Base-by-base conservation (phyloP, 2,797 vertebrate genomes). In the Sebastes oblongus region DNA sequence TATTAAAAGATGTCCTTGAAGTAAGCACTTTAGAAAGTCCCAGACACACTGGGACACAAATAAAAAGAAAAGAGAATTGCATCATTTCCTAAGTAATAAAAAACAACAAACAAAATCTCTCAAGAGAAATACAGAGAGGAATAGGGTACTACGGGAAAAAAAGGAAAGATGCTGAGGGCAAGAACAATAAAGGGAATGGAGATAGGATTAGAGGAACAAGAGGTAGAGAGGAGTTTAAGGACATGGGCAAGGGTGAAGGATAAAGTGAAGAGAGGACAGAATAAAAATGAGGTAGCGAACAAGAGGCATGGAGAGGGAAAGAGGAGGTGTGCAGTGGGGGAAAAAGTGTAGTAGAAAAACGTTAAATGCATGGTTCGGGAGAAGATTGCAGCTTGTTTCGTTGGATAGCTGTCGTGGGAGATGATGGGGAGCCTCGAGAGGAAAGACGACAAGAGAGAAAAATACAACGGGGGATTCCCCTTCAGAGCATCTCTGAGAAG, bases 311-410 rank as follows among this genome's bases (percentile, higher is more conserved):
- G 27, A 50, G n/a, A 29, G 46, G 27, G 32, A 75, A 68, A 56
- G 64, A 69, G 29, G 56, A 59, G 5, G 56, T 9, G 30, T 36
- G 54, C 0, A 67, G 39, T 6, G 46, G 22, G 29, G 54, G 24
- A 34, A 69, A 9, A 12, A 4, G 12, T 6, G 18, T 32, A 50
- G 25, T 18, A n/a, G 18, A 54, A 66, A 78, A 77, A 76, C 14
- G 20, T 70, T 68, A 42, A 77, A 69, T 39, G 4, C 8, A 8
- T 54, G 69, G 29, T 77, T 79, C 30, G 27, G 73, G 54, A 65
- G 61, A 69, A 64, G 78, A 86, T 77, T 89, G 82, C 79, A 81
- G 69, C 55, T 66, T 29, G 77, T 87, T 89, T 86, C 78, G 20
- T 72, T 62, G 65, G 65, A 76, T 50, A 29, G 68, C 59, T 60